phyloP scores from a whole-genome alignment of 2,113 vertebrate genomes.

The Bombycilla garrulus region DNA sequence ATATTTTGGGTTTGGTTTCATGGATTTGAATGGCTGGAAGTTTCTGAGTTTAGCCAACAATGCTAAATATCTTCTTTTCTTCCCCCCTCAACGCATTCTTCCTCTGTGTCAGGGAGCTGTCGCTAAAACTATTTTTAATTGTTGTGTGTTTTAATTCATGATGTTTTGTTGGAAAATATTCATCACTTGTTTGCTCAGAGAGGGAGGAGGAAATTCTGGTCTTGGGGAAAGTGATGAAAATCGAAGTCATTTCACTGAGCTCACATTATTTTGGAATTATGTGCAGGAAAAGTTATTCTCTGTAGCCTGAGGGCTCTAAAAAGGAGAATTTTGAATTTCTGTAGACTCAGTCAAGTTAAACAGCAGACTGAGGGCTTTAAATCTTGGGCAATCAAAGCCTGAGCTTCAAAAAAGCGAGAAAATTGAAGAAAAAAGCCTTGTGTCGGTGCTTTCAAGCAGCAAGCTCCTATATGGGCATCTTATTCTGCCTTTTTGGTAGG shows the following conservation, averaged over 20 bases:
- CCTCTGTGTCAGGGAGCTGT: constrained; percentile 21
- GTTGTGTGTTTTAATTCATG: not conserved
- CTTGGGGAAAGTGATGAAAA: constrained; percentile 48
- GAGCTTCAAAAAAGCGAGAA: not conserved
- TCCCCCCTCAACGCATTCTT: not conserved
- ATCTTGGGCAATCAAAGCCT: not conserved
- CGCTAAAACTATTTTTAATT: constrained; percentile 47
- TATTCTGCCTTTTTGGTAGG: not conserved
- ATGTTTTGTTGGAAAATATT: constrained; percentile 39
- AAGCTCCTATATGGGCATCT: not conserved
- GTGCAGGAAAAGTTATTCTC: not conserved
- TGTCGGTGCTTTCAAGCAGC: not conserved
- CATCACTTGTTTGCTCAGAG: not conserved
- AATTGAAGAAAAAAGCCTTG: not conserved
- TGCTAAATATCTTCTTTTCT: not conserved
- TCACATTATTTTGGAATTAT: not conserved
- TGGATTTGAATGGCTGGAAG: constrained; percentile 15
- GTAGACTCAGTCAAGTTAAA: not conserved
- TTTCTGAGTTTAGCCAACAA: constrained; percentile 22
- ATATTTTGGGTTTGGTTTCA: not conserved
- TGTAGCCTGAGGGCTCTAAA: not conserved
- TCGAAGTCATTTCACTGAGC: not conserved
- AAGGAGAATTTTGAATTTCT: not conserved
- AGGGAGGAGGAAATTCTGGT: constrained; percentile 17
- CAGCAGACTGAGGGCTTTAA: not conserved